A percentile compares a stretch with the other conserved stretches of the same genome.
phyloP scores from a whole-genome alignment of 1,140 invertebrate genomes.

The Arion vulgaris region DNA sequence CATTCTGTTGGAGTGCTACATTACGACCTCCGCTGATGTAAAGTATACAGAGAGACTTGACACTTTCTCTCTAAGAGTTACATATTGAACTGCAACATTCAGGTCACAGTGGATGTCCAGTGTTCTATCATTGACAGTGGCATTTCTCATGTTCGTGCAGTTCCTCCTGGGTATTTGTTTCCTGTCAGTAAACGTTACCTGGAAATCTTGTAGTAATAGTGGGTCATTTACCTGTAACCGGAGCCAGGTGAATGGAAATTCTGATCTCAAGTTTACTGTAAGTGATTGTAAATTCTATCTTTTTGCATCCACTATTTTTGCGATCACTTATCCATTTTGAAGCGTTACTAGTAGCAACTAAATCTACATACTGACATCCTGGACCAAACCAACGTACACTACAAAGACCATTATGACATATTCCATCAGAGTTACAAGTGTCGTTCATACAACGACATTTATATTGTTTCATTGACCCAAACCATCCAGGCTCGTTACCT shows the following conservation, averaged over 20 bases:
- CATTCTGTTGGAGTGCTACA: neutral
- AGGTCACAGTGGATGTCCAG: neutral
- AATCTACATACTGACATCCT: neutral
- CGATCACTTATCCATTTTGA: neutral
- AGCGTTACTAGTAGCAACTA: neutral
- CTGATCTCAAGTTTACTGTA: neutral
- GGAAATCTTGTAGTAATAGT: neutral
- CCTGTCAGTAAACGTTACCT: neutral
- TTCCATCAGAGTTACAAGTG: neutral
- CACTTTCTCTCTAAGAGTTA: neutral
- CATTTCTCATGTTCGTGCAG: neutral
- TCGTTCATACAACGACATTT: neutral
- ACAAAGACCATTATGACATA: neutral
- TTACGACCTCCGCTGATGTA: constrained; percentile 3
- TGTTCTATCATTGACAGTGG: neutral
- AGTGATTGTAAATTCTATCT: neutral
- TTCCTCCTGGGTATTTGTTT: neutral
- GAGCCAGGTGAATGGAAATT: neutral
- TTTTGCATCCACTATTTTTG: neutral
- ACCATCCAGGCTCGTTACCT: neutral
- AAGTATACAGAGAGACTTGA: neutral
- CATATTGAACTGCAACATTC: neutral
- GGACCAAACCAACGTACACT: neutral
- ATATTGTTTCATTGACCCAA: neutral
- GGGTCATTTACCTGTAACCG: neutral